Evolutionary conservation across 2,113 vertebrate genomes (phyloP), one percentile per base, ranked within the genome.

Genomic region (Chascanopsetta lugubris): DNA sequence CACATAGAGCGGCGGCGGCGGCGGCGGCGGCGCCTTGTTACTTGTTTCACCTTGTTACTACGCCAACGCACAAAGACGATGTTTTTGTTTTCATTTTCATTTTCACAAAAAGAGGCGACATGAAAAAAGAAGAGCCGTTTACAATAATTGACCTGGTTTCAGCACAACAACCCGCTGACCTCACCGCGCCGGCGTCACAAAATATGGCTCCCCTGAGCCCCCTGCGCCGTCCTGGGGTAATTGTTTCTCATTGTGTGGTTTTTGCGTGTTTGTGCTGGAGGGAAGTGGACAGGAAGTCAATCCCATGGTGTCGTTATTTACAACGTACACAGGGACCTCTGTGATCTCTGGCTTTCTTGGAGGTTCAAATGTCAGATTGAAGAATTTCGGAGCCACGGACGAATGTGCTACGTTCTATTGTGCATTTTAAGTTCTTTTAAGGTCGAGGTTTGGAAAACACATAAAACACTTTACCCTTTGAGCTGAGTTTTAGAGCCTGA

Each of bases 231-330:
- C 8, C 22, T 21, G 29, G 68, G 65, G 56, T 80, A 72, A 85
- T 76, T 75, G 78, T 79, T 69, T 29, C 61, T 61, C 64, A 56
- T 82, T 62, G 74, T 80, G 81, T 69, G 72, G 47, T 12, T 72
- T 79, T 72, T 59, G 48, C 1, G 7, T 64, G 61, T 76, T 73
- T 75, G 67, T 20, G 4, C 56, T 49, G 27, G 36, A 54, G 43
- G 69, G 63, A 76, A 69, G 65, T 42, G 46, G 79, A 85, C 75
- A 79, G 71, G 73, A 86, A 87, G 72, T 80, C 68, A 47, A 73
- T 82, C 55, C 50, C 53, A 61, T 5, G 34, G 58, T 42, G 69
- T 63, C 50, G 25, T 76, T 74, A 72, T 80, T 80, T 63, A 80
- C 69, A 64, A 43, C 59, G 26, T 15, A 67, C 46, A 63, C 29